Conservation (phyloP, 2,888 invertebrate genomes). For the Marasmarcha lunaedactyla region DNA sequence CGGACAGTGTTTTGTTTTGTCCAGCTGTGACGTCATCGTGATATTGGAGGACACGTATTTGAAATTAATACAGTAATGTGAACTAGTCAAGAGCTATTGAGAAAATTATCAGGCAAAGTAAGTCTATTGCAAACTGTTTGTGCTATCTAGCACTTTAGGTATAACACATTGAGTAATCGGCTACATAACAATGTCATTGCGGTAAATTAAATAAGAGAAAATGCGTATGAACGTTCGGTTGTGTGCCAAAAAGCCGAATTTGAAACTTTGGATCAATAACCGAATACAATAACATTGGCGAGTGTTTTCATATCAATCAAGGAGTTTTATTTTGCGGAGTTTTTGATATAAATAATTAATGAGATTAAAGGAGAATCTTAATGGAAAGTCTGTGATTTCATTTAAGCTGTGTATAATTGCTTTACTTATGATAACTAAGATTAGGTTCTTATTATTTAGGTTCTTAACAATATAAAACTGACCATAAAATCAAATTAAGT, state of each 20-base stretch:
- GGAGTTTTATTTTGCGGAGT: background rate
- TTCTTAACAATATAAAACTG: no score
- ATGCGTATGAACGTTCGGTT: background rate
- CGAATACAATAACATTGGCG: constrained; percentile 1
- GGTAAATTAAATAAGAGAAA: no score
- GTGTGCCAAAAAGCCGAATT: background rate
- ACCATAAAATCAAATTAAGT: no score
- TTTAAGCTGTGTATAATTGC: no score
- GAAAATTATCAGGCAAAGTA: background rate
- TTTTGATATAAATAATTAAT: background rate
- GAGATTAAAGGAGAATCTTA: no score
- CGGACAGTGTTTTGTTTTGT: constrained; percentile 23
- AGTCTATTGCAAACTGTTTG: background rate
- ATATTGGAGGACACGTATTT: background rate
- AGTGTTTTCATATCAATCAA: background rate
- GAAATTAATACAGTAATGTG: background rate
- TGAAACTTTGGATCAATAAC: background rate
- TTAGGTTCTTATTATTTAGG: no score
- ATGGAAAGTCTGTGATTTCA: no score
- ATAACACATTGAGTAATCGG: no score
- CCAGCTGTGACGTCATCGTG: constrained; percentile 22
- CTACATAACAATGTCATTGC: no score
- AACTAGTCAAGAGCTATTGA: background rate
- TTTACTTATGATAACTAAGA: no score
- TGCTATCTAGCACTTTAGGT: background rate